Percentiles rank a stretch among this genome's conserved stretches.
phyloP scores from a whole-genome alignment of 2,113 vertebrate genomes.

The zebrafish (Danio rerio) region GRCz12tu NC_133189.1:17133001-17133500 shows the following conservation, averaged over 20 bases:
- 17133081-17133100: constrained; percentile 33
- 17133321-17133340: constrained; percentile 41
- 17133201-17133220: constrained; percentile 54
- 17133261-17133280: constrained; percentile 66
- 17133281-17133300: constrained; percentile 64
- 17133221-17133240: constrained; percentile 65
- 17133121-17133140: constrained; percentile 64
- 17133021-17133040: not conserved
- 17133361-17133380: constrained; percentile 44
- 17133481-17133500: constrained; percentile 55
- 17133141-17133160: constrained; percentile 65
- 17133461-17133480: constrained; percentile 72
- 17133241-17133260: constrained; percentile 65
- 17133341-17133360: constrained; percentile 60
- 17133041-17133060: not conserved
- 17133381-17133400: constrained; percentile 62
- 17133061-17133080: not conserved
- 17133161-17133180: constrained; percentile 66
- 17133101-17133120: constrained; percentile 64
- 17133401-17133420: constrained; percentile 61
- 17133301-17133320: constrained; percentile 55
- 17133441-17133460: constrained; percentile 72
- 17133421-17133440: constrained; percentile 63
- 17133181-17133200: constrained; percentile 63
- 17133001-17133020: too few species aligned